Base-by-base conservation (phyloP, 2,888 invertebrate genomes). In the Noctuana brunneofusca region DNA sequence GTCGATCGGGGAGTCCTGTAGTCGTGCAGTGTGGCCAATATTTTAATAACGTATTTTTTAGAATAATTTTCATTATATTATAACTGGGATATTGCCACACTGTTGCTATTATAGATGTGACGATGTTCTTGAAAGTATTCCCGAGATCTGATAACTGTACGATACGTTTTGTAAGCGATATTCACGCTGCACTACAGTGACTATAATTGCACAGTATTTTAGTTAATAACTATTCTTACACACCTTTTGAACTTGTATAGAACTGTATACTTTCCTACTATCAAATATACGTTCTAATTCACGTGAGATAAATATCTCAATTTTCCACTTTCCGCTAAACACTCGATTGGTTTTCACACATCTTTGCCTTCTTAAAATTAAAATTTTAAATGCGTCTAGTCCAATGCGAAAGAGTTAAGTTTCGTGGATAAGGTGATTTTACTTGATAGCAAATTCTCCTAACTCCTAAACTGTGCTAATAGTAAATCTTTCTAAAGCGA, bases 331-430 rank as follows among this genome's bases (percentile, higher is more conserved):
- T 64, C 60, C 46, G 75, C 76, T 80, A 73, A 75, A 73, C 80
- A 77, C 80, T 76, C 78, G 69, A 87, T 88, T 84, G 87, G 87
- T 86, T 85, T 84, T 86, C 84, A 89, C 84, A 84, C 84, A 80
- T 85, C 87, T 90, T 88, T 88, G 87, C 90, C 90, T 90, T 91
- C 88, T 81, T 86, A 84, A 86, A 89, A 83, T 88, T 71, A 69
- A 53, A 86, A 87, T 84, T 71, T 73, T 81, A 81, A 85, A 88
- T 86, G 87, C 88, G 87, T 90, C 91, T 91, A 91, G 91, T 91
- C 91, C 89, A 89, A 86, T 87, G 82, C 84, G 81, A 89, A 89
- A 86, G 89, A 89, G 88, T 89, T 90, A 88, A 85, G 81, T 85
- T 81, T 43, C 80, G 83, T 84, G 83, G 79, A 80, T 79, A 87